A percentile compares a stretch with the other conserved stretches of the same genome.
Conservation (phyloP, 1,140 invertebrate genomes). For the Melipona quadrifasciata region DNA sequence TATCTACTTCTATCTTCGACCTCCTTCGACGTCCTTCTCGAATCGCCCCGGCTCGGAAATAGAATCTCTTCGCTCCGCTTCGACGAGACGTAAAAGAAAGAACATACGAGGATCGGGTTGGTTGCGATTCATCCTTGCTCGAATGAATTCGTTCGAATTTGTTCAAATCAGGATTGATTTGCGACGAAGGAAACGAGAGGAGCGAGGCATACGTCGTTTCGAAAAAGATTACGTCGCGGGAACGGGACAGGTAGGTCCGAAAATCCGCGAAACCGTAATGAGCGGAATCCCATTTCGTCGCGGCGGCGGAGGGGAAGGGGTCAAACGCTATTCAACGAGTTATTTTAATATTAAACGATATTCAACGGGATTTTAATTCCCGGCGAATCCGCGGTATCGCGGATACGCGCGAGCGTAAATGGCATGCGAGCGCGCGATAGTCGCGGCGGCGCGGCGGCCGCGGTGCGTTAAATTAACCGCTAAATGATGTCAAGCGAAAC, state of each 20-base stretch:
- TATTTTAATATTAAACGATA: slow-evolving; percentile 55
- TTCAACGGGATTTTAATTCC: slow-evolving; percentile 26
- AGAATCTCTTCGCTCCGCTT: neutral
- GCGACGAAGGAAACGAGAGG: neutral
- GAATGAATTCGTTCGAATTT: no score
- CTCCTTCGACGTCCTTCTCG: slow-evolving; percentile 14
- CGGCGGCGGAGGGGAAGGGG: neutral
- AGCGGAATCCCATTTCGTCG: neutral
- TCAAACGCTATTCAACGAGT: slow-evolving; percentile 22
- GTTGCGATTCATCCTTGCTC: no score
- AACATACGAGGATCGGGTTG: neutral
- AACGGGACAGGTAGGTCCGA: neutral
- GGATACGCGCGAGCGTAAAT: neutral
- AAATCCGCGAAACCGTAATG: neutral
- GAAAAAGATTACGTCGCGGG: neutral
- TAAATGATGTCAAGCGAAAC: slow-evolving; percentile 40
- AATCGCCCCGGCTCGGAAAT: neutral
- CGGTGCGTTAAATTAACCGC: slow-evolving; percentile 45
- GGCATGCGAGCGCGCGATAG: slow-evolving; percentile 31
- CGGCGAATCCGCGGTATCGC: slow-evolving; percentile 6
- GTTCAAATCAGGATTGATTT: no score
- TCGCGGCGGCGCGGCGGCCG: slow-evolving; percentile 8
- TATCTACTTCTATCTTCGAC: neutral
- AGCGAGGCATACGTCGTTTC: neutral
- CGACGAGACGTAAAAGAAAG: neutral